phyloP scores from a whole-genome alignment of 2,797 vertebrate species.

The Pipistrellus pygmaeus region DNA sequence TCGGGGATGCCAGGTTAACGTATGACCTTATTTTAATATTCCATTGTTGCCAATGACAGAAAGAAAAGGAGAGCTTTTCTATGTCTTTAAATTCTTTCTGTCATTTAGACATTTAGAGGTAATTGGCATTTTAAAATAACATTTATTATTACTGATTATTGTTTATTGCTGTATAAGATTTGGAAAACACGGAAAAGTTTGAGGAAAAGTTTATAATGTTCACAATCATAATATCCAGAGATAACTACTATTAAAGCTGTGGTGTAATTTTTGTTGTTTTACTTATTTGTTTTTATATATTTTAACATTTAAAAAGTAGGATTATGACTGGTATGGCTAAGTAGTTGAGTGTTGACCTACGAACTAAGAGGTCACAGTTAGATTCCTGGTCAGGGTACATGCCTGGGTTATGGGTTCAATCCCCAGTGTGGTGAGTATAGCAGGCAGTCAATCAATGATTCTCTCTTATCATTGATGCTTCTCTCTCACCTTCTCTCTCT shows the following conservation, averaged over 20 bases:
- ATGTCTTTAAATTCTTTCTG: not conserved
- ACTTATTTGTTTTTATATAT: slow-evolving; percentile 32
- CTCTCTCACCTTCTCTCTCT: too few species aligned
- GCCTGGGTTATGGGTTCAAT: too few species aligned
- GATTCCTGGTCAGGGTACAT: too few species aligned
- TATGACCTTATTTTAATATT: not conserved
- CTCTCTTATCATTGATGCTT: too few species aligned
- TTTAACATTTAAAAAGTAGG: not conserved
- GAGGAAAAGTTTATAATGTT: not conserved
- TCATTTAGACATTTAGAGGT: slow-evolving; percentile 1
- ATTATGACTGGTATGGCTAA: not conserved
- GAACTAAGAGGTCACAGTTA: too few species aligned
- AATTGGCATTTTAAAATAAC: not conserved
- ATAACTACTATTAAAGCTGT: not conserved
- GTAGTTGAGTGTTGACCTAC: too few species aligned
- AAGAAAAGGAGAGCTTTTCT: not conserved
- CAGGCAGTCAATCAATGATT: too few species aligned
- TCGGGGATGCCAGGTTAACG: not conserved
- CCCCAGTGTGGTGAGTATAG: too few species aligned
- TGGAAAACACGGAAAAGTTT: slow-evolving; percentile 5
- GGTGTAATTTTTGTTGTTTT: not conserved
- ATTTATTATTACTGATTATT: slow-evolving; percentile 1
- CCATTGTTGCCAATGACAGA: not conserved
- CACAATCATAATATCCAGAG: not conserved
- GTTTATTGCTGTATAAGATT: not conserved